Evolutionary conservation across 2,888 invertebrate genomes (phyloP), one percentile per base, ranked within the genome.

Genomic region (Argyresthia goedartella): DNA sequence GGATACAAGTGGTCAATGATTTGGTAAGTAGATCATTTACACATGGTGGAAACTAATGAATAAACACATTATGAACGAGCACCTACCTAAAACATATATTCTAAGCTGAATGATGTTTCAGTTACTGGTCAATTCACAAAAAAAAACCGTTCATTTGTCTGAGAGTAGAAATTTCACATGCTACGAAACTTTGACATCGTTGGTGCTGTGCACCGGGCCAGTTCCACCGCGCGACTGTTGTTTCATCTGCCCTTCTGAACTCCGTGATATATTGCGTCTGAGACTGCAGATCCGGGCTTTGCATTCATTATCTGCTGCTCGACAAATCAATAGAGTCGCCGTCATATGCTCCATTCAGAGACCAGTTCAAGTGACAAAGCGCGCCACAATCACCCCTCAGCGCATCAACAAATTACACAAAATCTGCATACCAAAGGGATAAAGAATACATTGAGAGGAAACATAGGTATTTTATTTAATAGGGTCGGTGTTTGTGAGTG

Each of bases 351-450:
- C 70, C 61, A 71, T 75, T 73, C 69, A 68, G 54, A 34, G 69
- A 81, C 85, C 76, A 73, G 84, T 84, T 80, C 59, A 53, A 54
- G 58, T 60, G 59, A 85, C 76, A 86, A 85, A 75, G 76, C 70
- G 73, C 69, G 81, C 81, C 81, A 74, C 84, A 84, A 82, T 80
- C 73, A 73, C 81, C 85, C 86, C 86, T 85, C 80, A 75, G n/a
- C 73, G 63, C 73, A 84, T 81, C 81, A 84, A 84, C 82, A 86
- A 86, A 86, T 85, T 85, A 85, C 76, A 85, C 77, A 78, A 65
- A 56, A 86, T 86, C 85, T 70, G 69, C 84, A 86, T 86, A 71
- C 80, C 66, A 85, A 86, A 76, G 41, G 57, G 54, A 62, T 64
- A 63, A 67, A 61, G 69, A 74, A 64, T 69, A 70, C 68, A 65